Evolutionary conservation across 2,888 invertebrate species (phyloP), one percentile per base, ranked within the genome.

Genomic region (Pollenia angustigena): DNA sequence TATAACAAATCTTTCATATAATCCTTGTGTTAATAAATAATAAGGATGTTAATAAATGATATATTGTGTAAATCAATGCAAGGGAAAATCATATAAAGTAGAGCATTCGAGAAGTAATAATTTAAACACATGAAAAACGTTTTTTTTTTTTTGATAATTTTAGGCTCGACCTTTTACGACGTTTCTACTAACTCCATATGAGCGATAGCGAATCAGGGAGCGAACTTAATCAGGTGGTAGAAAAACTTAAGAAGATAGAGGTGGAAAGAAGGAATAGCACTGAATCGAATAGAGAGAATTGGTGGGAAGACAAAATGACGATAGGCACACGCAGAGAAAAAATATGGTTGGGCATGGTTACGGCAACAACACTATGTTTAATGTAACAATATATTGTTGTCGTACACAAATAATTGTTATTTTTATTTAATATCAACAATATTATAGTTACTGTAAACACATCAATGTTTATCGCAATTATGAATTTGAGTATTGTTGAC

Each of bases 231-330:
- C 46, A 64, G 12, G 44, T 64, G 42, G 4, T 64, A 42, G 64
- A 64, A 10, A 18, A 16, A 10, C 64, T 64, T 16, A 11, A 46
- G 11, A 64, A 46, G 18, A 12, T 64, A 64, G 46, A 46, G 18
- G 46, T 64, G 10, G 64, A 64, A 46, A 64, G 23, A 46, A 64
- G 46, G n/a, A n/a, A 50, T 12, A 46, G 23, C 12, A 68, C 10
- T 8, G 68, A 7, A 48, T 12, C 18, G 10, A 12, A 7, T 50
- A 50, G 50, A n/a, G 50, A 68, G 11, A 68, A 68, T 50, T 68
- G 48, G 68, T 68, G 50, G 68, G 62, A 62, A 42, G 23, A 14
- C 14, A 50, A 50, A 48, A 50, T 68, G 68, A 14, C 68, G 6
- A 50, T 50, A 50, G 8, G 10, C n/a, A n/a, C n/a, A n/a, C n/a